Percentiles rank a stretch among this genome's conserved stretches.
Conservation (phyloP, 2,113 vertebrate genomes). For the Oreochromis aureus region DNA sequence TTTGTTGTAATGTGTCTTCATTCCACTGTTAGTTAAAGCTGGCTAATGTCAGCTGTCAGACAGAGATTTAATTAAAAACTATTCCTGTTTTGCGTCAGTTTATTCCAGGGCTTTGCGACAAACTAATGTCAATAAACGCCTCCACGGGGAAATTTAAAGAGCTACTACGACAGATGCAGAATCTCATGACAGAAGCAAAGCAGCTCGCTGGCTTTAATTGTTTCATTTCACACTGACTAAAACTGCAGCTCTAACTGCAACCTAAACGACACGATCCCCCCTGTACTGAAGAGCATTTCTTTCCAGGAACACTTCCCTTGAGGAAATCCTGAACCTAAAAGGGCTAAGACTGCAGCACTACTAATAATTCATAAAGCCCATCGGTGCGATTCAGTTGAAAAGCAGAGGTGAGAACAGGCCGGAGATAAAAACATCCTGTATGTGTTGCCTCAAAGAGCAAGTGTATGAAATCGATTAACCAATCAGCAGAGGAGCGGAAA, state of each 20-base stretch:
- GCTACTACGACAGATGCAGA: neutral
- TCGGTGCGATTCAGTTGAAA: neutral
- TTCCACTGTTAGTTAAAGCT: neutral
- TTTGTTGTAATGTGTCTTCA: neutral
- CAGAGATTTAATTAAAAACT: neutral
- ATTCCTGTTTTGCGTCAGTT: neutral
- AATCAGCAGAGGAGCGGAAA: neutral
- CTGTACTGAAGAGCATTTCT: neutral
- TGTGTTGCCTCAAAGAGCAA: neutral
- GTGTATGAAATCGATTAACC: neutral
- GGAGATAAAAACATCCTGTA: neutral
- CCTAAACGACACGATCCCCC: neutral
- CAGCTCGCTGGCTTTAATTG: neutral
- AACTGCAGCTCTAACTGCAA: neutral
- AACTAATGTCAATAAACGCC: neutral
- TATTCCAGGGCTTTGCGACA: neutral
- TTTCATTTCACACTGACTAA: neutral
- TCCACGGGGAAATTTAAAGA: constrained; percentile 1
- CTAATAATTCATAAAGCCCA: constrained; percentile 3
- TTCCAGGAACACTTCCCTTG: neutral
- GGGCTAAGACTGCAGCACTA: neutral
- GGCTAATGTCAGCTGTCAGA: neutral
- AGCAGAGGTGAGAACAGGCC: neutral
- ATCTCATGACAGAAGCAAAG: neutral
- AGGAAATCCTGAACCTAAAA: neutral